phyloP scores from a whole-genome alignment of 2,797 vertebrate genomes.

The Zalophus californianus region DNA sequence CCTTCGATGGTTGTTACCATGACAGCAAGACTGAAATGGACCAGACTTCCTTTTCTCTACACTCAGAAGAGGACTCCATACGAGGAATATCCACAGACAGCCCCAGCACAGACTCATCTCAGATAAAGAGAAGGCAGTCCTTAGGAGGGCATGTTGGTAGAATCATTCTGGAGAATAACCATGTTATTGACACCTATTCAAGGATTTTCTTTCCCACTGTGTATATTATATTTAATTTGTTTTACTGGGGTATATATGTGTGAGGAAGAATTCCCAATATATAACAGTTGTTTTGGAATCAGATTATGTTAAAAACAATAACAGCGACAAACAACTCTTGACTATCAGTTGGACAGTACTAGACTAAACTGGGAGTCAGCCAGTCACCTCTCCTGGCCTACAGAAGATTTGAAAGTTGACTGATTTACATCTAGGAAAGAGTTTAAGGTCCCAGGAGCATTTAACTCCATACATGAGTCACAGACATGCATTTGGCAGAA shows the following conservation, averaged over 20 bases:
- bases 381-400: not conserved
- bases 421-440: not conserved
- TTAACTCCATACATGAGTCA: not conserved
- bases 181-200: conserved; percentile 95
- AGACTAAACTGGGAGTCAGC: not conserved
- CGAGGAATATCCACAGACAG: conserved; percentile 84
- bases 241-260: conserved; percentile 96
- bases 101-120: conserved; percentile 85
- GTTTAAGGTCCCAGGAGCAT: conserved; percentile 11
- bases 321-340: not conserved
- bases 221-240: conserved; percentile 95
- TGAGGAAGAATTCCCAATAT: conserved; percentile 82
- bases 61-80: conserved; percentile 89
- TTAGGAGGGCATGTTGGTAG: conserved; percentile 89
- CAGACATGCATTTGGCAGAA: not conserved
- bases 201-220: conserved; percentile 93
- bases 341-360: not conserved
- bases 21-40: conserved; percentile 91
- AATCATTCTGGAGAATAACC: conserved; percentile 94
- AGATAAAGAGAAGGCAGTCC: conserved; percentile 89
- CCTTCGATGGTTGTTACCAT: conserved; percentile 94
- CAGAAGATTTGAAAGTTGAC: conserved; percentile 31
- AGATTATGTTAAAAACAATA: not conserved
- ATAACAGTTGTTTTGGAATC: conserved; percentile 20
- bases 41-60: conserved; percentile 87